Percentiles rank a stretch among this genome's conserved stretches.
Evolutionary conservation across 2,888 invertebrate genomes (phyloP).

Genomic region (Coelinius sp.): DNA sequence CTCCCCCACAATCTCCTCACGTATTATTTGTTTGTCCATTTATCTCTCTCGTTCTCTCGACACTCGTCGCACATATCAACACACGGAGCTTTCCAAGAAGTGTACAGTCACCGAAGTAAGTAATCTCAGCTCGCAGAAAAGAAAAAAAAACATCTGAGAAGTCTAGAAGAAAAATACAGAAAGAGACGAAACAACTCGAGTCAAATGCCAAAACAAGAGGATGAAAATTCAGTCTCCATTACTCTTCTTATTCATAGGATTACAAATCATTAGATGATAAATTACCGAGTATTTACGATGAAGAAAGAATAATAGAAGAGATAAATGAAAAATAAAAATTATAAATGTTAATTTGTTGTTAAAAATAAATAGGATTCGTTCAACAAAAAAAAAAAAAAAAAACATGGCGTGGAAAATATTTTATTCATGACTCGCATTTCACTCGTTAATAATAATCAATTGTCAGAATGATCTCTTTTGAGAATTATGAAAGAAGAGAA

Average conservation of each 20-base stretch:
- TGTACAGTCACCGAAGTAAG: slow-evolving; percentile 65
- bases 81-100: slow-evolving; percentile 62
- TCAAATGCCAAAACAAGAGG: neutral
- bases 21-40: slow-evolving; percentile 35
- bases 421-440: no score
- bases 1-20: neutral
- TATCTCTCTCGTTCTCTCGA: slow-evolving; percentile 48
- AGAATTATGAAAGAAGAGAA: no score
- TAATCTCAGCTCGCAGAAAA: slow-evolving; percentile 39
- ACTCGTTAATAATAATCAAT: no score
- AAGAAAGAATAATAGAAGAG: neutral
- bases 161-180: neutral
- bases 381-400: no score
- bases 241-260: neutral
- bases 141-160: neutral
- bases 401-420: no score
- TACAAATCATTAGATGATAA: neutral
- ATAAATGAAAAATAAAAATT: neutral
- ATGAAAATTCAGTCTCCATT: neutral
- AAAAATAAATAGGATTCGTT: neutral
- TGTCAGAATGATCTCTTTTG: no score
- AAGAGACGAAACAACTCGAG: neutral
- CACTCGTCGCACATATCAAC: slow-evolving; percentile 48
- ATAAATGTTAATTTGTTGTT: neutral
- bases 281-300: neutral